Percentiles rank a stretch among this genome's conserved stretches.
phyloP scores from a whole-genome alignment of 2,113 vertebrate species.

The Vulpes lagopus region DNA sequence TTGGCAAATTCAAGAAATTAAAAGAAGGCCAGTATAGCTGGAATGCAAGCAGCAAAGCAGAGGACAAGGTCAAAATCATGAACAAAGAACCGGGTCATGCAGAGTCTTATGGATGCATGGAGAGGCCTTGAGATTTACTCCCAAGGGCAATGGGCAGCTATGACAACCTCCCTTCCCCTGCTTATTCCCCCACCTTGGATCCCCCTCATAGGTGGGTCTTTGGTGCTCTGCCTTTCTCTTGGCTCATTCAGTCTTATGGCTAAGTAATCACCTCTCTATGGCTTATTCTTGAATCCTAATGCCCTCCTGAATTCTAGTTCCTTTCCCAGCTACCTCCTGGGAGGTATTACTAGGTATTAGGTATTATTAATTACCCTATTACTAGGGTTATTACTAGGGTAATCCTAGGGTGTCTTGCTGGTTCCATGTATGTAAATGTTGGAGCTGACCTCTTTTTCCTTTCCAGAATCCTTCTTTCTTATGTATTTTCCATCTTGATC shows the following conservation, averaged over 20 bases:
- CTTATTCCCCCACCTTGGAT: not conserved
- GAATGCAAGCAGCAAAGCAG: not conserved
- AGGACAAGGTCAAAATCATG: not conserved
- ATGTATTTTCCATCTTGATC: not conserved
- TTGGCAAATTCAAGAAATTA: constrained; percentile 20
- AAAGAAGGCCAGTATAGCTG: not conserved
- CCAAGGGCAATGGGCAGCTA: not conserved
- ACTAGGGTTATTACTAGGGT: not conserved
- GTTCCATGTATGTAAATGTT: not conserved
- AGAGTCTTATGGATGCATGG: not conserved
- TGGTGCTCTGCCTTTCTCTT: not conserved
- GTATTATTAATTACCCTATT: no score
- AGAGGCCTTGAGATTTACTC: not conserved
- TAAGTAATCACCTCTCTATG: not conserved
- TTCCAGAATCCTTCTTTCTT: not conserved
- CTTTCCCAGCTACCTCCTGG: not conserved
- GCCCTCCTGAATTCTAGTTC: not conserved
- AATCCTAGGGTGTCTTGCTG: not conserved
- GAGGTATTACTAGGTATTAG: not conserved
- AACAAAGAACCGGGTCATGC: not conserved
- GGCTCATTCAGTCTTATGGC: not conserved
- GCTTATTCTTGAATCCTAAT: not conserved
- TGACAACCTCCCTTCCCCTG: not conserved
- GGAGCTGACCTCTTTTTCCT: not conserved
- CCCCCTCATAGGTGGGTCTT: not conserved